phyloP scores from a whole-genome alignment of 1,140 invertebrate genomes.

The Lordiphosa stackelbergi region DNA sequence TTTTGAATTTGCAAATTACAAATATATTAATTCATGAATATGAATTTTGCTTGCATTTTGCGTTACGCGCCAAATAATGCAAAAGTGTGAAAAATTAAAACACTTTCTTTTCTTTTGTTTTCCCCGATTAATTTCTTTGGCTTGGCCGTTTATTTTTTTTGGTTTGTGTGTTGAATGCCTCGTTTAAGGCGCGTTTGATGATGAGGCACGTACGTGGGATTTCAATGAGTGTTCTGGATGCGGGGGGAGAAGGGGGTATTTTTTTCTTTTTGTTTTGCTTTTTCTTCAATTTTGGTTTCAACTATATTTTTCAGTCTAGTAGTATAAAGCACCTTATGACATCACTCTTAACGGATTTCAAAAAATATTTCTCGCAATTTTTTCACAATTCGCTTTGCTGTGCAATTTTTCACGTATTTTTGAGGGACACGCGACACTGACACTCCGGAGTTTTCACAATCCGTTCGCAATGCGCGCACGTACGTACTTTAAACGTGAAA shows the following conservation, averaged over 20 bases:
- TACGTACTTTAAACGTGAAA: conserved; percentile 75
- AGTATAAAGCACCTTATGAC: too few species aligned
- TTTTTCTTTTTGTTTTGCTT: conserved; percentile 4
- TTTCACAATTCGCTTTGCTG: conserved; percentile 22
- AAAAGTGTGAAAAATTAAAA: conserved; percentile 21
- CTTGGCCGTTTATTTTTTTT: conserved; percentile 47
- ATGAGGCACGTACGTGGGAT: conserved; percentile 59
- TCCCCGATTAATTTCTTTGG: conserved; percentile 37
- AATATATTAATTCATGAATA: conserved; percentile 10
- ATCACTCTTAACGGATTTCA: too few species aligned
- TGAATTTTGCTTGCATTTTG: conserved; percentile 20
- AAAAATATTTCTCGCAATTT: conserved; percentile 9
- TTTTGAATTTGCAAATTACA: conserved; percentile 26
- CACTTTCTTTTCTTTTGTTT: conserved; percentile 32
- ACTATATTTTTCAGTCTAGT: too few species aligned
- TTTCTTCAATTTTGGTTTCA: conserved; percentile 4
- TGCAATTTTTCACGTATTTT: conserved; percentile 8
- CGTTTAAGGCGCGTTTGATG: conserved; percentile 63
- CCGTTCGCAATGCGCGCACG: conserved; percentile 60
- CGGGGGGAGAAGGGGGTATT: background rate
- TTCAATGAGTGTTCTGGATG: conserved; percentile 8
- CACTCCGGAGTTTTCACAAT: conserved; percentile 51
- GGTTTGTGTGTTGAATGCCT: conserved; percentile 50
- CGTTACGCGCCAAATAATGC: conserved; percentile 1
- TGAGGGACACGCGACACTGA: conserved; percentile 31